Percentiles rank a stretch among this genome's conserved stretches.
Conservation (phyloP, 2,797 vertebrate species). For the Pempheris klunzingeri region DNA sequence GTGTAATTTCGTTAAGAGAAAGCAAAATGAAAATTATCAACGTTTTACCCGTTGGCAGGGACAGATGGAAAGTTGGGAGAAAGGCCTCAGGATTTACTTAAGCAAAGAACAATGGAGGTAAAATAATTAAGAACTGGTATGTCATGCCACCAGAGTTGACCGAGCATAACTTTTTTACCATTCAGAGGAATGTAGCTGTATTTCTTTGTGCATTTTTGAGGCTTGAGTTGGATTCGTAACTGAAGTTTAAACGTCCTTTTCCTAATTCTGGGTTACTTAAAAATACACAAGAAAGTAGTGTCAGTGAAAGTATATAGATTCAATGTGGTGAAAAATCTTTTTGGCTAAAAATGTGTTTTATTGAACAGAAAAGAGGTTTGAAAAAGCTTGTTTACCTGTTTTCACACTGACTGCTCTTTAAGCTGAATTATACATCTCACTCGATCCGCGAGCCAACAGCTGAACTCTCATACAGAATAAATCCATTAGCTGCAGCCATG, state of each 20-base stretch:
- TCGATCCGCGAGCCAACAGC: conserved; percentile 15
- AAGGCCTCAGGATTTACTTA: conserved; percentile 33
- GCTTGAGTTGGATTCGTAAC: neutral
- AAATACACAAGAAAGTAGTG: neutral
- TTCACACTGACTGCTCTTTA: neutral
- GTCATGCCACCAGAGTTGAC: conserved; percentile 21
- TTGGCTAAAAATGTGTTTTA: neutral
- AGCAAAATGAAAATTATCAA: conserved; percentile 16
- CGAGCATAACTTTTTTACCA: neutral
- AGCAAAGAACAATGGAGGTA: conserved; percentile 30
- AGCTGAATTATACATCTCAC: conserved; percentile 13
- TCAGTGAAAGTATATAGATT: neutral
- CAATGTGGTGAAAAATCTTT: neutral
- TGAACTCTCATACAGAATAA: conserved; percentile 43
- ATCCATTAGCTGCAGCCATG: conserved; percentile 56
- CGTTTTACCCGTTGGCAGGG: conserved; percentile 45
- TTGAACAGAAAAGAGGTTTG: neutral
- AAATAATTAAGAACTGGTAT: conserved; percentile 14
- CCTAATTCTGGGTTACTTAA: neutral
- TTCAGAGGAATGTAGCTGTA: neutral
- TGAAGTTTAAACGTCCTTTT: neutral
- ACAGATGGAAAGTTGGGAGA: conserved; percentile 35
- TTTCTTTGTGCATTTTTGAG: neutral
- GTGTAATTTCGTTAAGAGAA: conserved; percentile 43
- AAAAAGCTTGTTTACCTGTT: neutral